Evolutionary conservation across 2,797 vertebrate species (phyloP), one percentile per base, ranked within the genome.

Genomic region (Notoglanidium macrostoma): DNA sequence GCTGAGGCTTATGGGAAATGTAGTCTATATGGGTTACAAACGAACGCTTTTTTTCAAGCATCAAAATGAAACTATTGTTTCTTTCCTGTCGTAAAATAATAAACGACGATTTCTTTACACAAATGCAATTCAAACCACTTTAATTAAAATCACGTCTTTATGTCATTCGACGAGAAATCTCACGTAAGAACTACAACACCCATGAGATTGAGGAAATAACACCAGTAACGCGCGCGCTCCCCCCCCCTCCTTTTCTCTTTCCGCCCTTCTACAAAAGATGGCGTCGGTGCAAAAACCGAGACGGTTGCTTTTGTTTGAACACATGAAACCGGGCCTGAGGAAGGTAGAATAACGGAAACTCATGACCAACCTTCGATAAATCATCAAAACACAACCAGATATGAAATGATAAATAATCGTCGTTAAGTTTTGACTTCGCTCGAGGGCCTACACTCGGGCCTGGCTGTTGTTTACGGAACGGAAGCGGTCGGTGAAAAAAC

Each of bases 181-280:
- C 15, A 0, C 0, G 10, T 26, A 21, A 40, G 88, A 89, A 96
- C 95, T 95, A 95, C 96, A 96, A 92, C 0, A 91, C 92, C 96
- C 95, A 91, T 17, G 40, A 68, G 76, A 3, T 40, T 14, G 84
- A 7, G 32, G 85, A n/a, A 84, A n/a, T n/a, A 19, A 2, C n/a
- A 0, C 19, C 10, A 23, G 17, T 5, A 29, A 61, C 57, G 89
- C 86, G 89, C 80, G 19, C n/a, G 88, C 85, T 88, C 90, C 91
- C 93, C 91, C 91, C 90, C 91, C 91, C 90, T 74, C 70, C 72
- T 91, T 91, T 91, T 90, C 90, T 90, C 93, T 94, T 94, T 95
- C 94, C 94, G 94, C 94, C 93, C 93, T 94, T 94, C 92, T 94
- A 93, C 94, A 94, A 95, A 96, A 96, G 95, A 96, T 96, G 96